These are phyloP conservation scores for Graphium colonna DNA, from an alignment of 2,888 invertebrate species.

Conservation along the genomic window DNA sequence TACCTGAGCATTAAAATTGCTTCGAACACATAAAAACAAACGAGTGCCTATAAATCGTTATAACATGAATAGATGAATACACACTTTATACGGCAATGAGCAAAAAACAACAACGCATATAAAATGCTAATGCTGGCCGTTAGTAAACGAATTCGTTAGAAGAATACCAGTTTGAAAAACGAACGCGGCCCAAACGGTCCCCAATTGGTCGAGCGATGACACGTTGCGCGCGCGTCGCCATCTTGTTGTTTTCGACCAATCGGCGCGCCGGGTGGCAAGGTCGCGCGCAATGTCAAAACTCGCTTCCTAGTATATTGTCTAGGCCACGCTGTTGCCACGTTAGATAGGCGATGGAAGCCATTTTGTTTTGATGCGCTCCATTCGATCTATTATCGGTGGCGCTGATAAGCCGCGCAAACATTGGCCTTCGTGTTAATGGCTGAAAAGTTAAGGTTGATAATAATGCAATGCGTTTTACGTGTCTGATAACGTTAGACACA, in stretches of 20 bases:
- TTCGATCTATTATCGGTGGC: conserved; percentile 24
- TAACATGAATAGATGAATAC: conserved; percentile 1
- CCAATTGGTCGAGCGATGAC: conserved; percentile 69
- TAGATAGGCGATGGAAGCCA: conserved; percentile 63
- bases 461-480: conserved; percentile 7
- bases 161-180: conserved; percentile 32
- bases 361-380: conserved; percentile 49
- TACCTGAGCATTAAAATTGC: background rate
- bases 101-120: background rate
- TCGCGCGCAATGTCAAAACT: conserved; percentile 74
- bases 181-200: conserved; percentile 61
- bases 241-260: conserved; percentile 64
- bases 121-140: conserved; percentile 3
- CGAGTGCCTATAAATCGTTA: conserved; percentile 11
- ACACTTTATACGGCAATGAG: conserved; percentile 3
- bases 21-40: conserved; percentile 2
- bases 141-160: conserved; percentile 26
- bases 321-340: conserved; percentile 61
- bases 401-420: conserved; percentile 18
- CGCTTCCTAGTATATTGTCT: conserved; percentile 71
- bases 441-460: conserved; percentile 21
- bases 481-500: conserved; percentile 2
- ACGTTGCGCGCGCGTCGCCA: conserved; percentile 58
- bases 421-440: conserved; percentile 17
- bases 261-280: conserved; percentile 53